Percentiles rank a stretch among this genome's conserved stretches.
Evolutionary conservation across 2,888 invertebrate species (phyloP).

Genomic region (Embidobia sp.): DNA sequence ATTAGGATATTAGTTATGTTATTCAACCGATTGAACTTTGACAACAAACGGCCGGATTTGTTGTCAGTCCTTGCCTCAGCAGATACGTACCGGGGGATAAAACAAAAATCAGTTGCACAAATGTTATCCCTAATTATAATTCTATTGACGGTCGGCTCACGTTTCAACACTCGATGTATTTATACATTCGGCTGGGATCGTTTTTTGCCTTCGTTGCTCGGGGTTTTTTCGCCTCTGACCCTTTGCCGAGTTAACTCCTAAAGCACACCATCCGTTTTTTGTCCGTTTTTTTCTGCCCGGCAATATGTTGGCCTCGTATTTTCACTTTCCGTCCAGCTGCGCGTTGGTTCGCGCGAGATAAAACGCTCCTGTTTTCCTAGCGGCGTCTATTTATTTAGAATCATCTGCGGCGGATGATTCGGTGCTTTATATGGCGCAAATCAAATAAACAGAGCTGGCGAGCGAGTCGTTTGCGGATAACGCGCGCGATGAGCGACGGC

Average conservation of each 20-base stretch:
- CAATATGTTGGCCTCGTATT: conserved; percentile 56
- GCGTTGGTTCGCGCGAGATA: conserved; percentile 21
- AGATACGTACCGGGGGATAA: conserved; percentile 26
- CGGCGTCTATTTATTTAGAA: conserved; percentile 35
- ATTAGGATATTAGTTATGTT: conserved; percentile 2
- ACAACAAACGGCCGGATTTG: conserved; percentile 17
- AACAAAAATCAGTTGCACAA: conserved; percentile 54
- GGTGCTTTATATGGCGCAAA: conserved; percentile 17
- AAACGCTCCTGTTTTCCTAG: conserved; percentile 50
- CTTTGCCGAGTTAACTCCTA: conserved; percentile 42
- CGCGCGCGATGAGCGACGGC: too few species aligned
- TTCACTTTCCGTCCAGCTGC: conserved; percentile 61
- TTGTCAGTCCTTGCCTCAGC: neutral
- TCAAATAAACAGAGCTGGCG: conserved; percentile 21
- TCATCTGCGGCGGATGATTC: conserved; percentile 19
- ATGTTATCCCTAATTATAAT: conserved; percentile 54
- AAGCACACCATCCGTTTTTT: conserved; percentile 35
- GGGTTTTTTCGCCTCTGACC: conserved; percentile 20
- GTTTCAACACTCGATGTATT: conserved; percentile 61
- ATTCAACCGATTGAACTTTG: conserved; percentile 1
- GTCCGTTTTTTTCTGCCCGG: conserved; percentile 25
- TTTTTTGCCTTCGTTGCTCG: conserved; percentile 41
- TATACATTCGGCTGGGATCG: conserved; percentile 27
- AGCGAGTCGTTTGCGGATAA: neutral
- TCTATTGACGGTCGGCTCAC: conserved; percentile 46